Base-by-base conservation (phyloP, 2,113 vertebrate genomes). In the Copsychus sechellarum region DNA sequence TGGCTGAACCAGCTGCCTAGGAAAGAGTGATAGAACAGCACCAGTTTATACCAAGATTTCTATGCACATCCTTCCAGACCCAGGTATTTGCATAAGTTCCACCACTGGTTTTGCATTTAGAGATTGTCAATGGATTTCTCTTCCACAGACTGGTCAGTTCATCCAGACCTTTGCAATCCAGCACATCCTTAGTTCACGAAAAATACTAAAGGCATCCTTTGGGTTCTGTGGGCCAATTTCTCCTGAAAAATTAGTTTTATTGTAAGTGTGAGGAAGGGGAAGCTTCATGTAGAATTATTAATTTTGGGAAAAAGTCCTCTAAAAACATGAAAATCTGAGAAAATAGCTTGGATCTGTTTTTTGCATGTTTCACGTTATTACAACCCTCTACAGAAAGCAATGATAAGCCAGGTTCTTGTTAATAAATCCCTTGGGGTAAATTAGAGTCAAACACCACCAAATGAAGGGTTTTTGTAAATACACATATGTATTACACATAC, bases 251-350 rank as follows among this genome's bases (percentile, higher is more conserved):
- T 20, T 4, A 23, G 3, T 8, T 61, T 72, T 83, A 9, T 48
- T 48, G 2, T 11, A 45, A 19, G 7, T 13, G 14, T 31, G 8
- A 19, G 5, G 5, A 54, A 78, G 65, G 1, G 1, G n/a, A 29
- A 3, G 7, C 24, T 69, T 77, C 33, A 54, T 10, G 16, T 1
- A 15, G 25, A 48, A 24, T 33, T 56, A 51, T 8, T 43, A 1
- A 22, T 54, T 92, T 72, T 18, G 14, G 7, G 6, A 38, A 57
- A 24, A 45, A 45, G 5, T 24, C 6, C 4, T 58, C 9, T 28
- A 54, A 87, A 94, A 54, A 0, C 1, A 53, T 5, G 6, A 73
- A 78, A 77, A 31, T 1, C 11, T 69, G 8, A 51, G 60, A 57
- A 42, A 65, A n/a, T 5, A 25, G 1, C 26, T 26, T 43, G 12